Evolutionary conservation across 2,797 vertebrate species (phyloP), one percentile per base, ranked within the genome.

Genomic region (Prunella strophiata): DNA sequence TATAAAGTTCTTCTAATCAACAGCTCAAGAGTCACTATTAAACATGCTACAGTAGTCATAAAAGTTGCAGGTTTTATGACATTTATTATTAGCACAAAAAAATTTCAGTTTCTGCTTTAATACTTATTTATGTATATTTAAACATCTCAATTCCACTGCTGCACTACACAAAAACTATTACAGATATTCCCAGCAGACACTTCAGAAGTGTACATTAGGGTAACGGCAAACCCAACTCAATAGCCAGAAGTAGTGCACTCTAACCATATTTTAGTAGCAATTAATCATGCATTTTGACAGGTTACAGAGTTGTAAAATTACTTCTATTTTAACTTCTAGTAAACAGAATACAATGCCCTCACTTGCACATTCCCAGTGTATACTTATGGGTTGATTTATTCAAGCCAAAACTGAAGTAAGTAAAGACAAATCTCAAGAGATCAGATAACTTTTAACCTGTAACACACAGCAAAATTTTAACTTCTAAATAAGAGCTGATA

Each of bases 331-430:
- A 80, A 72, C 29, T 81, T 66, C 12, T 45, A 65, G 40, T 26
- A 29, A 67, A 66, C 8, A 75, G 30, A 42, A 30, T n/a, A 20
- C 0, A 0, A 58, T 27, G 30, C 8, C 12, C 32, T 84, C 32
- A 68, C 13, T 77, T 32, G n/a, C 26, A 51, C 5, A 29, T 22
- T 45, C 18, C 71, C 7, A 27, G 3, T 47, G 18, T 17, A 38
- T 7, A 74, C 3, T 55, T 32, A 59, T 1, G 1, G 22, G 29
- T 1, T 38, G 29, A 36, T 30, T 1, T 82, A 17, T 22, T 78
- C 22, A 58, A 67, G 34, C 27, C 27, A 66, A 80, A 47, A 58
- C 13, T 72, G 17, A 84, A 55, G 3, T 38, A n/a, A 80, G 9
- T 32, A 29, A 78, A 71, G 32, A 88, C 42, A 92, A 85, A 83